These are phyloP conservation scores for Acanthopleura granulata DNA, from an alignment of 2,888 invertebrate species.

Conservation along the genomic window DNA sequence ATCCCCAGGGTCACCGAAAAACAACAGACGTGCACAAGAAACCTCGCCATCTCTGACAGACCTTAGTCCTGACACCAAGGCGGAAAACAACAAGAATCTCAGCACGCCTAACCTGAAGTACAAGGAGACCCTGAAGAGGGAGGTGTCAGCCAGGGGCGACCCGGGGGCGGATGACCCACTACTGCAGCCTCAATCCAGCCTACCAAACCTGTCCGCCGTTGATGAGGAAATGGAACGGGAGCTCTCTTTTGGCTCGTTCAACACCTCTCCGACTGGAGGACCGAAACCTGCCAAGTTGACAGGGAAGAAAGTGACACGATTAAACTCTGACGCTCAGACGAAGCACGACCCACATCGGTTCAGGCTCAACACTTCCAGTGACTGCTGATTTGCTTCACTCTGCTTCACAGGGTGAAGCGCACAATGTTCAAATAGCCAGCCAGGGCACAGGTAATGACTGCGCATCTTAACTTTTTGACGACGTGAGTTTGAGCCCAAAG, in stretches of 20 bases:
- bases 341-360: conserved; percentile 16
- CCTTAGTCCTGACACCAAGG: background rate
- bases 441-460: too few species aligned
- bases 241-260: background rate
- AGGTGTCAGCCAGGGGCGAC: background rate
- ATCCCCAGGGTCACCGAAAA: background rate
- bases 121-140: conserved; percentile 15
- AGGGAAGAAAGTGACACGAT: background rate
- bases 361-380: background rate
- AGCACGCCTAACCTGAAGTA: conserved; percentile 35
- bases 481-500: too few species aligned
- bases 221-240: conserved; percentile 17
- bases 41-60: conserved; percentile 21
- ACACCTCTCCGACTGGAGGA: background rate
- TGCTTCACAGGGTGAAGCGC: background rate
- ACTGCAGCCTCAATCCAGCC: background rate
- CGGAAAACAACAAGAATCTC: conserved; percentile 17
- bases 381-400: background rate
- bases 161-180: background rate
- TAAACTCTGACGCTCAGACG: conserved; percentile 7
- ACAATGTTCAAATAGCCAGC: too few species aligned
- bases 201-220: background rate
- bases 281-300: background rate
- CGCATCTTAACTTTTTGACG: too few species aligned
- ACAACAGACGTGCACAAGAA: background rate